Conservation (phyloP, 2,797 vertebrate genomes). For the Buphagus erythrorhynchus region DNA sequence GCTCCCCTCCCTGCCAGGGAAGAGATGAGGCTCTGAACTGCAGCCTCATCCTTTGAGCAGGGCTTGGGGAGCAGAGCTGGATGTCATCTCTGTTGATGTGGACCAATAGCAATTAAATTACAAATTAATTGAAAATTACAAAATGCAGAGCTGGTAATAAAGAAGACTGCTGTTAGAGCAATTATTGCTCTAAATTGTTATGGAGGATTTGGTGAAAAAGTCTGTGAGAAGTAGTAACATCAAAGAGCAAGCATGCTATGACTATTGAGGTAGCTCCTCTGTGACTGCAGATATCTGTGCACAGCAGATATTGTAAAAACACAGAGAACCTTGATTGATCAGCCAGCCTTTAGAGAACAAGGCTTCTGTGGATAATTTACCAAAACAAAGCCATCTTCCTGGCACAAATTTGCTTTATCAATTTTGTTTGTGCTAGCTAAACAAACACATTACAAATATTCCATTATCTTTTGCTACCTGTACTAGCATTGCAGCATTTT, state of each 20-base stretch:
- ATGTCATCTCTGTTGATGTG: fast-evolving
- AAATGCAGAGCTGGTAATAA: neutral
- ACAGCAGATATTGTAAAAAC: neutral
- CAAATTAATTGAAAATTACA: neutral
- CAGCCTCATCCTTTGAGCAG: neutral
- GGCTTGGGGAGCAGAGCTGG: neutral
- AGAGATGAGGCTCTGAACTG: fast-evolving
- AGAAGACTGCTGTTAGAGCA: neutral
- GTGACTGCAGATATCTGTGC: neutral
- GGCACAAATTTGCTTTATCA: neutral
- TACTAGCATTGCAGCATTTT: neutral
- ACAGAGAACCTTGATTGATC: neutral
- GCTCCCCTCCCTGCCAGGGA: neutral
- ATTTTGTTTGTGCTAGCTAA: neutral
- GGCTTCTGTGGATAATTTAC: neutral
- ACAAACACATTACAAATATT: neutral
- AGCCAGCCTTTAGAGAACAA: neutral
- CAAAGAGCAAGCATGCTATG: neutral
- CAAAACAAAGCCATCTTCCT: neutral
- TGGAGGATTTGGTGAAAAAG: neutral
- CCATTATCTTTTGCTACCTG: neutral
- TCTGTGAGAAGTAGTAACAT: neutral
- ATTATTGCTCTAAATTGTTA: neutral
- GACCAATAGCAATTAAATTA: neutral
- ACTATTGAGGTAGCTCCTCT: neutral